Evolutionary conservation across 2,888 invertebrate species (phyloP).

Genomic region (Synergus gifuensis): DNA sequence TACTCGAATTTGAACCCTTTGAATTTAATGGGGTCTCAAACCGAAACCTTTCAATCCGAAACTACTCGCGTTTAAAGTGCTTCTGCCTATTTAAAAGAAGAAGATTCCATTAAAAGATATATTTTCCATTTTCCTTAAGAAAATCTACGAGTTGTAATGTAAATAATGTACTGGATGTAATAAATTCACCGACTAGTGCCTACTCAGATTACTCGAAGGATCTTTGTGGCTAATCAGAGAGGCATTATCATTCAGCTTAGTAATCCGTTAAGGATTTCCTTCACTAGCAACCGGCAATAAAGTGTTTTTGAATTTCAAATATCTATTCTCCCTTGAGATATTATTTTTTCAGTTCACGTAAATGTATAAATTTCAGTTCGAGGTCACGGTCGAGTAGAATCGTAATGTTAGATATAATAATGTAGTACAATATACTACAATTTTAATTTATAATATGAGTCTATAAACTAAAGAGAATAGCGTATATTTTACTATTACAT

Average conservation of each 20-base stretch:
- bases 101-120: neutral
- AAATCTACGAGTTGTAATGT: neutral
- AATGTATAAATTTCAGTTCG: neutral
- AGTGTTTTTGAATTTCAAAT: slow-evolving; percentile 33
- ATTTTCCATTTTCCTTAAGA: neutral
- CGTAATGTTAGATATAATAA: neutral
- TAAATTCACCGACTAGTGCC: slow-evolving; percentile 11
- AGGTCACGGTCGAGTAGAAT: neutral
- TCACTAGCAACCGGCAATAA: slow-evolving; percentile 9
- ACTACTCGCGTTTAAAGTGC: neutral
- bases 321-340: neutral
- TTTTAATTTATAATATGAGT: neutral
- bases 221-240: slow-evolving; percentile 17
- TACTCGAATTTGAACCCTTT: neutral
- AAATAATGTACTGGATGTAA: slow-evolving; percentile 21
- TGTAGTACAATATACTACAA: neutral
- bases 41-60: neutral
- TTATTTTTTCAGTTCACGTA: neutral
- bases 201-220: slow-evolving; percentile 7
- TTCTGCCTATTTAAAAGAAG: neutral
- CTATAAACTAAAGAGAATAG: neutral
- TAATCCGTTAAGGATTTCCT: slow-evolving; percentile 31
- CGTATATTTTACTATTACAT: neutral
- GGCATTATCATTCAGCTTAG: slow-evolving; percentile 35
- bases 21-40: neutral